Conservation (phyloP, 37 sponge, comb jelly and placozoan genomes). For the Bolinopsis microptera region DNA sequence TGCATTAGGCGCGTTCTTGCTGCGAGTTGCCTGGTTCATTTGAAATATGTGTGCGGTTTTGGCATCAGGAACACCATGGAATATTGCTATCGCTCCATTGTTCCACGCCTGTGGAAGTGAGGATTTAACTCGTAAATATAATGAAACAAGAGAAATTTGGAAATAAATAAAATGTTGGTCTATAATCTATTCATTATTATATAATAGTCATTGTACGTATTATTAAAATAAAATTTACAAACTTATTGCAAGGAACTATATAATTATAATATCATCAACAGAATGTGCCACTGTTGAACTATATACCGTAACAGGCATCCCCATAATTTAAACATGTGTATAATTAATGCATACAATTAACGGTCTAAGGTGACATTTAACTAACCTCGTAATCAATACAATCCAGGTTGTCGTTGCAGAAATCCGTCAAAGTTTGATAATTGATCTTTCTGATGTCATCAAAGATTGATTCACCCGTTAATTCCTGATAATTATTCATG, state of each 20-base stretch:
- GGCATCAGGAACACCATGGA: conserved; percentile 61
- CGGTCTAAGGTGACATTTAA: too few relatives aligned
- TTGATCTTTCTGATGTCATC: neutral
- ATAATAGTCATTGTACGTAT: too few relatives aligned
- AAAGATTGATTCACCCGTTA: neutral
- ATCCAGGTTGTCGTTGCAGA: conserved; percentile 29
- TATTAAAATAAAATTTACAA: too few relatives aligned
- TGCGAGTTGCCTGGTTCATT: conserved; percentile 35
- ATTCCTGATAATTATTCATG: conserved; percentile 29
- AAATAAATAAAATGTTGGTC: too few relatives aligned
- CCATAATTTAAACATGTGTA: too few relatives aligned
- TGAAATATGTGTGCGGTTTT: conserved; percentile 35
- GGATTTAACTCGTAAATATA: neutral
- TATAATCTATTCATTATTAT: too few relatives aligned
- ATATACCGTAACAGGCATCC: too few relatives aligned
- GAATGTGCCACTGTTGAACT: too few relatives aligned
- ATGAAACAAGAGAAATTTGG: too few relatives aligned
- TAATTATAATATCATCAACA: too few relatives aligned
- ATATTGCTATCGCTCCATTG: conserved; percentile 1
- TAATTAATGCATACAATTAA: too few relatives aligned
- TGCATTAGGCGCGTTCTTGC: neutral
- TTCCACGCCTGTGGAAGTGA: neutral
- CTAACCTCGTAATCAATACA: conserved; percentile 45
- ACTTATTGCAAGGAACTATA: too few relatives aligned
- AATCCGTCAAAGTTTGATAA: conserved; percentile 46